Evolutionary conservation across 1,140 invertebrate species (phyloP).

Genomic region (Panonychus citri): DNA sequence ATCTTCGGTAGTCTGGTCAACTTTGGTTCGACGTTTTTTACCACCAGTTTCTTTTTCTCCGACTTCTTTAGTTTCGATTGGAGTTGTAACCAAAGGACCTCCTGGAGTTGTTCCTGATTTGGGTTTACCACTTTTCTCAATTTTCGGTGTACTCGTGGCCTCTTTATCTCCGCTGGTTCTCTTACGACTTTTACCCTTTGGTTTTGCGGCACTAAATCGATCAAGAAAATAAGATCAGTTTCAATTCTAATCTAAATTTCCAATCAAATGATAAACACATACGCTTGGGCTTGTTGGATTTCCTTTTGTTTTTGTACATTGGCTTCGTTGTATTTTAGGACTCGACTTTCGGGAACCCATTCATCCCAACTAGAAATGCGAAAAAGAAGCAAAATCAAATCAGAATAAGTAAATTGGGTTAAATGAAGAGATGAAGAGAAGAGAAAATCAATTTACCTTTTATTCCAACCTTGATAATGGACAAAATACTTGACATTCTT

Average conservation of each 20-base stretch:
- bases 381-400: no score
- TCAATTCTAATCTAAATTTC: no score
- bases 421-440: no score
- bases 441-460: conserved; percentile 27
- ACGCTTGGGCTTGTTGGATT: conserved; percentile 43
- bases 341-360: conserved; percentile 80
- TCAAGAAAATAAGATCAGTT: no score
- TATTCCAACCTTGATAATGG: conserved; percentile 94
- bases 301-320: conserved; percentile 76
- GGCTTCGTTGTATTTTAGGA: conserved; percentile 73
- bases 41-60: neutral
- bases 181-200: no score
- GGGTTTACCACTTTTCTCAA: neutral
- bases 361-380: conserved; percentile 56
- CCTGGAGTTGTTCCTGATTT: neutral
- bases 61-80: neutral
- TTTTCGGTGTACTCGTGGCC: neutral
- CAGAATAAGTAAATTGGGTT: no score
- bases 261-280: neutral
- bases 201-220: no score
- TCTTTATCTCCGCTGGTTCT: neutral
- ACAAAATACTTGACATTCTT: conserved; percentile 74
- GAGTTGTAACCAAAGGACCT: conserved; percentile 3
- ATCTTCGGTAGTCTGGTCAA: conserved; percentile 5
- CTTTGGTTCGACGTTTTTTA: neutral